These are phyloP conservation scores for Conger conger DNA, from an alignment of 2,113 vertebrate genomes.

Conservation along the genomic window DNA sequence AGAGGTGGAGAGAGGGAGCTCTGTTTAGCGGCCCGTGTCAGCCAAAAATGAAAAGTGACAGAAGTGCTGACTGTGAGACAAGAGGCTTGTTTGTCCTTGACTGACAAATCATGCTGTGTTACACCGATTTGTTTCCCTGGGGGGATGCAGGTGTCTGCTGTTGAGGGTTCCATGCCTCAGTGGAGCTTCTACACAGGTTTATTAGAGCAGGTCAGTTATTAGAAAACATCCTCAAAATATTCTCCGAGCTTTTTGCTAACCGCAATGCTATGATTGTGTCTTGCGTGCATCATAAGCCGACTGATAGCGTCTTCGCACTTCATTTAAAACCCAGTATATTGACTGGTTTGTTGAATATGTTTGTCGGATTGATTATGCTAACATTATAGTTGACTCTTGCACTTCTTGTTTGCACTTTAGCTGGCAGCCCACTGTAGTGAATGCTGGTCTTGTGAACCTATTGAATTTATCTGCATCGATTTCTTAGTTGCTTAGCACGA, in stretches of 20 bases:
- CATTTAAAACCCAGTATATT: neutral
- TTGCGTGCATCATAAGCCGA: neutral
- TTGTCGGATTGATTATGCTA: neutral
- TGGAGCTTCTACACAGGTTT: conserved; percentile 3
- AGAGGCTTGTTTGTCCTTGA: conserved; percentile 30
- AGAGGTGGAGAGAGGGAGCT: neutral
- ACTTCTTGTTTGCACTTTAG: neutral
- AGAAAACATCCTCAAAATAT: neutral
- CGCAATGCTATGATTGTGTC: neutral
- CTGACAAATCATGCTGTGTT: conserved; percentile 29
- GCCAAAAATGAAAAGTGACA: conserved; percentile 29
- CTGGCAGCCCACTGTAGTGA: neutral
- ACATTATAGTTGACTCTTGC: neutral
- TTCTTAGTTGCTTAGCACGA: neutral
- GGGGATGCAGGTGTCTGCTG: conserved; percentile 15
- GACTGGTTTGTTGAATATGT: neutral
- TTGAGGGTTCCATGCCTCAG: conserved; percentile 20
- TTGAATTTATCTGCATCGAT: neutral
- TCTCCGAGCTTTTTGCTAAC: neutral
- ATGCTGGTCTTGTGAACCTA: neutral
- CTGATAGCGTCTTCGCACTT: neutral
- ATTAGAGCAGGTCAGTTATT: neutral
- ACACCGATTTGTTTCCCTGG: conserved; percentile 30
- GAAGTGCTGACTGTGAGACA: conserved; percentile 28
- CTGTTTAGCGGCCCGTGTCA: conserved; percentile 4